Evolutionary conservation across 2,113 vertebrate species (phyloP).

Genomic region (Xenus cinereus): DNA sequence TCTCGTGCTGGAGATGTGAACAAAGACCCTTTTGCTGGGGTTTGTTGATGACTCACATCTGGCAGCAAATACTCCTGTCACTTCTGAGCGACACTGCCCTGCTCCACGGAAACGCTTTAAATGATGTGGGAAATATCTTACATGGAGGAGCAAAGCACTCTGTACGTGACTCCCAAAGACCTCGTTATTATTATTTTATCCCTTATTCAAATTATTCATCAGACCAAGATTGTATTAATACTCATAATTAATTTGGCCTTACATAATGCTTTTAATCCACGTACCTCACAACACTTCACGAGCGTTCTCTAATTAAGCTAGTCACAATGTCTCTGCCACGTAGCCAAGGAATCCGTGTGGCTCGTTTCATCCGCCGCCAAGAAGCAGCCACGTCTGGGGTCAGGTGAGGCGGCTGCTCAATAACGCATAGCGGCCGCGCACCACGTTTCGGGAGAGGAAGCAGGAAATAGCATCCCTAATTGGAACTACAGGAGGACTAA

Average conservation of each 20-base stretch:
- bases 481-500: background rate
- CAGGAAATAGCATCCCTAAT: background rate
- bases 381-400: background rate
- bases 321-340: slow-evolving; percentile 2
- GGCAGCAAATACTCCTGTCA: background rate
- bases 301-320: slow-evolving; percentile 31
- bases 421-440: background rate
- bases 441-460: background rate
- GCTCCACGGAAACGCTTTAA: background rate
- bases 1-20: background rate
- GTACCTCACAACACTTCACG: background rate
- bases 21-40: background rate
- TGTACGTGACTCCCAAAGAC: background rate
- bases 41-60: background rate
- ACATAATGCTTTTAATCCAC: slow-evolving; percentile 9
- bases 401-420: slow-evolving; percentile 5
- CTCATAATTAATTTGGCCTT: slow-evolving; percentile 32
- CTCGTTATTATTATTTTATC: background rate
- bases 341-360: background rate
- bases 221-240: slow-evolving; percentile 24
- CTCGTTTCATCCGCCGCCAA: background rate
- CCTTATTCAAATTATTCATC: slow-evolving; percentile 25
- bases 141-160: background rate
- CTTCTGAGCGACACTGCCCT: background rate
- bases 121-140: background rate